These are phyloP conservation scores for Macroteleia sp. DNA, from an alignment of 2,888 invertebrate genomes.

Conservation along the genomic window DNA sequence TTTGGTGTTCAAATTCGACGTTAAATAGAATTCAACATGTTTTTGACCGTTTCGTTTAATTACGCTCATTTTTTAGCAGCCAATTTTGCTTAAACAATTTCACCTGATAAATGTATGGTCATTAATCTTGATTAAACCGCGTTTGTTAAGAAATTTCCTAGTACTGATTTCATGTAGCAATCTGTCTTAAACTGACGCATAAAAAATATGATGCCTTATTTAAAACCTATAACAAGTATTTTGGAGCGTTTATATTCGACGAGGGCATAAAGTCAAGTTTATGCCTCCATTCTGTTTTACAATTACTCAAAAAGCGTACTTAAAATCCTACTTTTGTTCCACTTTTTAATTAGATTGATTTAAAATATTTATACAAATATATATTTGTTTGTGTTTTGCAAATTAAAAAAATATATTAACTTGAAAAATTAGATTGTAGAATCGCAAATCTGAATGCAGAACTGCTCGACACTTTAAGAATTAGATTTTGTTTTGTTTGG, in stretches of 20 bases:
- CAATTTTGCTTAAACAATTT: conserved; percentile 12
- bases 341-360: too few species aligned
- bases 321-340: background rate
- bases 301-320: background rate
- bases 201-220: conserved; percentile 10
- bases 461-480: conserved; percentile 26
- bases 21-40: conserved; percentile 3
- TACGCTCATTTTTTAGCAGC: conserved; percentile 1
- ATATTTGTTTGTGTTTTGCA: background rate
- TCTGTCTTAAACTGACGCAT: background rate
- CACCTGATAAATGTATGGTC: background rate
- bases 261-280: background rate
- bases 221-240: background rate
- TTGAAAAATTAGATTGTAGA: too few species aligned
- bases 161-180: conserved; percentile 12
- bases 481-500: conserved; percentile 27
- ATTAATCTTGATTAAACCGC: background rate
- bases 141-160: conserved; percentile 10
- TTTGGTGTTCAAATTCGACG: conserved; percentile 1
- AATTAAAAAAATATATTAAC: conserved; percentile 6
- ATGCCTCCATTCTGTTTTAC: background rate
- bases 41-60: background rate
- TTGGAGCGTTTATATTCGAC: background rate
- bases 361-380: too few species aligned
- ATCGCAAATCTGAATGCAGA: conserved; percentile 6